These are phyloP conservation scores for Melitaea cinxia DNA, from an alignment of 1,140 invertebrate genomes.

Conservation along the genomic window DNA sequence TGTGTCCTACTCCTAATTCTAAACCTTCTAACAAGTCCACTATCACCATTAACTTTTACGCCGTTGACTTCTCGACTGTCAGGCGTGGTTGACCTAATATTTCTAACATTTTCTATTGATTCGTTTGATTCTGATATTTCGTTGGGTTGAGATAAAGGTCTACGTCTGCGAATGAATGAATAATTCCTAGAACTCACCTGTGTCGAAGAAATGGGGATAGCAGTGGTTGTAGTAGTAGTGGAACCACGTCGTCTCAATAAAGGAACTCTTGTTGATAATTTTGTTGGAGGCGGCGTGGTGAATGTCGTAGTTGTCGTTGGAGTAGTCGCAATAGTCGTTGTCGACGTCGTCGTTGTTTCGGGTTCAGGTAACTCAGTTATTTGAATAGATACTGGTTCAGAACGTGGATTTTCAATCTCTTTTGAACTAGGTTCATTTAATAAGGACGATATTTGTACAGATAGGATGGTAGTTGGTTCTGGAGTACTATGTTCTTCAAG, in stretches of 20 bases:
- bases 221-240: conserved; percentile 67
- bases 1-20: conserved; percentile 55
- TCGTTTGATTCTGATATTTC: conserved; percentile 72
- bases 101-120: conserved; percentile 55
- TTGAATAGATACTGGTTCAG: conserved; percentile 44
- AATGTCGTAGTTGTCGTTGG: conserved; percentile 42
- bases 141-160: conserved; percentile 72
- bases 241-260: conserved; percentile 64
- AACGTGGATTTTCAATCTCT: conserved; percentile 47
- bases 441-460: conserved; percentile 79
- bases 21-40: conserved; percentile 45
- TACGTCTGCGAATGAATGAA: conserved; percentile 73
- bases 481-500: conserved; percentile 56
- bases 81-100: conserved; percentile 77
- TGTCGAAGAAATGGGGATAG: conserved; percentile 64
- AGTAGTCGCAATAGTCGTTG: conserved; percentile 36
- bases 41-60: conserved; percentile 35
- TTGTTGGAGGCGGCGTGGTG: conserved; percentile 43
- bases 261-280: conserved; percentile 55
- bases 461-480: conserved; percentile 74
- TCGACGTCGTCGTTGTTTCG: conserved; percentile 41
- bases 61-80: conserved; percentile 68
- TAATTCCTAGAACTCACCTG: conserved; percentile 82
- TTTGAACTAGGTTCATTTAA: conserved; percentile 66
- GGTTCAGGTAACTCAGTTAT: conserved; percentile 52